phyloP scores from a whole-genome alignment of 1,140 invertebrate species.

The Pachypsylla venusta region DNA sequence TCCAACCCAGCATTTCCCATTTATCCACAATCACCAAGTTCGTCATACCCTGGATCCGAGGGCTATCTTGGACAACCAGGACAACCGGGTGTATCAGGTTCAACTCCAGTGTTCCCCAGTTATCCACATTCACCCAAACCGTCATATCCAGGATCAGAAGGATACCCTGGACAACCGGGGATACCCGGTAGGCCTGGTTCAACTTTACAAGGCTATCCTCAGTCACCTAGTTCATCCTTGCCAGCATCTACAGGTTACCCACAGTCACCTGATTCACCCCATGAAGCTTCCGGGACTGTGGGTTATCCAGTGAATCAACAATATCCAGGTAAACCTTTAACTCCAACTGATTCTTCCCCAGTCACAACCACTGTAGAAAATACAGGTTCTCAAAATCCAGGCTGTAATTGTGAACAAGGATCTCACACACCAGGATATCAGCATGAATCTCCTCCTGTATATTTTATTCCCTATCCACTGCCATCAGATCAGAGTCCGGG shows the following conservation, averaged over 20 bases:
- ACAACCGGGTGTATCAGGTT: conserved; percentile 21
- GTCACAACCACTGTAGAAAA: not conserved
- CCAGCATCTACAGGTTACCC: not conserved
- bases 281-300: too few relatives aligned
- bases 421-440: not conserved
- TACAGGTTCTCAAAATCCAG: not conserved
- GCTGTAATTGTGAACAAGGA: not conserved
- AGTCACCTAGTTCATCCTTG: not conserved
- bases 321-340: not conserved
- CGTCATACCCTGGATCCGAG: conserved; percentile 17
- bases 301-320: too few relatives aligned
- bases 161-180: conserved; percentile 11
- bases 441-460: conserved; percentile 33
- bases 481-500: conserved; percentile 37
- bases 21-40: conserved; percentile 19
- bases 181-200: not conserved
- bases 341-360: not conserved
- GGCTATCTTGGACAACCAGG: conserved; percentile 18
- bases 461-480: conserved; percentile 37
- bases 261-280: not conserved
- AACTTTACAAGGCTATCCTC: conserved; percentile 4
- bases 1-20: conserved; percentile 17
- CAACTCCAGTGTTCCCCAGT: not conserved
- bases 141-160: conserved; percentile 6
- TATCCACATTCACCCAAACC: conserved; percentile 3